Percentiles rank a stretch among this genome's conserved stretches.
Conservation (phyloP, 2,113 vertebrate genomes). For the Podocnemis expansa region DNA sequence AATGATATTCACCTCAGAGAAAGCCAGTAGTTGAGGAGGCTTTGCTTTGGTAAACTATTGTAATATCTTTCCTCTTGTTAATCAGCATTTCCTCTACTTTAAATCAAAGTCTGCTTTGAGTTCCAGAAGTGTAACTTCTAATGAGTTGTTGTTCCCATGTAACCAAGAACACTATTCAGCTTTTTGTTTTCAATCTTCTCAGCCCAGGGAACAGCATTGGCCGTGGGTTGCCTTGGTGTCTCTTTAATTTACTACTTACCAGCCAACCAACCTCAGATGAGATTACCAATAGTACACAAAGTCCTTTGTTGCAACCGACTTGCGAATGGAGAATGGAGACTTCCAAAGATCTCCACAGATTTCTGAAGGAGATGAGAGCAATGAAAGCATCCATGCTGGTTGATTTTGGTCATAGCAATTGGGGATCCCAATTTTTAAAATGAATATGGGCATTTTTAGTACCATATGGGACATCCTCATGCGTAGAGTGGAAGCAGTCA, state of each 20-base stretch:
- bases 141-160: background rate
- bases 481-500: background rate
- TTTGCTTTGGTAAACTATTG: background rate
- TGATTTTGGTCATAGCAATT: background rate
- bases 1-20: background rate
- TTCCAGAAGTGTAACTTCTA: background rate
- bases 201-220: fast-evolving
- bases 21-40: background rate
- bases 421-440: background rate
- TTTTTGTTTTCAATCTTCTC: background rate
- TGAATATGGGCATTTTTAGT: background rate
- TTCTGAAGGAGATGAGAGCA: background rate
- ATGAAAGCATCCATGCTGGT: fast-evolving
- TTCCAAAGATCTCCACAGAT: background rate
- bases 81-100: background rate
- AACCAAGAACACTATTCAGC: background rate
- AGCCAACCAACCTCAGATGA: background rate
- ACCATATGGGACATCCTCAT: background rate
- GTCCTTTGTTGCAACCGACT: background rate
- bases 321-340: background rate
- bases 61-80: background rate
- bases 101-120: too few relatives aligned
- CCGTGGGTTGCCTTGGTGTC: background rate
- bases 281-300: background rate
- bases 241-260: background rate